phyloP scores from a whole-genome alignment of 53 echinoderm and acorn worm genomes.

The Glandiceps talaboti region DNA sequence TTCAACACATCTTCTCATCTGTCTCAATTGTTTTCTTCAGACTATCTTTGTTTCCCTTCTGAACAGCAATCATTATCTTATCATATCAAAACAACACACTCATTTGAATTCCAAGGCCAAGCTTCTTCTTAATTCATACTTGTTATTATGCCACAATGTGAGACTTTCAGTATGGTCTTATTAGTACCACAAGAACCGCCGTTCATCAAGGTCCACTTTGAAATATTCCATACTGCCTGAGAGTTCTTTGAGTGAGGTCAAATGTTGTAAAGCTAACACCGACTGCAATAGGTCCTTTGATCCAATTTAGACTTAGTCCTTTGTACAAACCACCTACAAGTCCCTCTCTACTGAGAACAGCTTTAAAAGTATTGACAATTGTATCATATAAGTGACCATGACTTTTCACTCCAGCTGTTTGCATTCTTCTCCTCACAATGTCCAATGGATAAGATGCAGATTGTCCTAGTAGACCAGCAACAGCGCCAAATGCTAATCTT shows the following conservation, averaged over 20 bases:
- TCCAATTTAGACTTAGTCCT: constrained; percentile 98
- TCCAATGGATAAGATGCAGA: constrained; percentile 92
- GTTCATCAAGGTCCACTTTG: constrained; percentile 4
- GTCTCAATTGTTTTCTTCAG: too few relatives aligned
- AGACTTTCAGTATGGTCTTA: too few relatives aligned
- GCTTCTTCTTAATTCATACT: too few relatives aligned
- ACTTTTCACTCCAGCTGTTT: constrained; percentile 90
- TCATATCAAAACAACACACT: too few relatives aligned
- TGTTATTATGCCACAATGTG: too few relatives aligned
- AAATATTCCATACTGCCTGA: constrained; percentile 24
- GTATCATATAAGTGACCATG: constrained; percentile 51
- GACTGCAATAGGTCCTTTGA: constrained; percentile 90
- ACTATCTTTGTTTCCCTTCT: too few relatives aligned
- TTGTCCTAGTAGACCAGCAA: constrained; percentile 90
- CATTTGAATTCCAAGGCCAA: too few relatives aligned
- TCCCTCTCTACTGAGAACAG: constrained; percentile 64
- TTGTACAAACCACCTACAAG: constrained; percentile 82
- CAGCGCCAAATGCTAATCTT: constrained; percentile 72
- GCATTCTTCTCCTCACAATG: constrained; percentile 93
- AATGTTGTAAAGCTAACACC: constrained; percentile 93
- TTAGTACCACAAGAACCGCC: too few relatives aligned
- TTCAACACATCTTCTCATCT: too few relatives aligned
- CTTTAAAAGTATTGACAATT: constrained; percentile 56
- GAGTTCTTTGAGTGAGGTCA: constrained; percentile 47
- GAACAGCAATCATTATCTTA: too few relatives aligned